Conservation (phyloP, 2,888 invertebrate genomes). For the Rutpela maculata region DNA sequence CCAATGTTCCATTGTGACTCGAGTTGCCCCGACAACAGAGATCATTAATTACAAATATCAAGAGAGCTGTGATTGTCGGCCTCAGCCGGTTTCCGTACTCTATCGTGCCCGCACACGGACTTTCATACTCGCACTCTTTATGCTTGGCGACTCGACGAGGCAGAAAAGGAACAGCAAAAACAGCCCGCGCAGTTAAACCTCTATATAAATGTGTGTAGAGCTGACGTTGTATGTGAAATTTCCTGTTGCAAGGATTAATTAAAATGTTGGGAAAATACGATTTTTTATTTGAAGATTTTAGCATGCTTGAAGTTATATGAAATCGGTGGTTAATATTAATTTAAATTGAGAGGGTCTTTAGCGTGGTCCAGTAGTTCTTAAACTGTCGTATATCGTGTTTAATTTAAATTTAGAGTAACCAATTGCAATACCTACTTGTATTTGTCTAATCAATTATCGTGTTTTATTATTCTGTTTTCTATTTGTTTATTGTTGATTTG, state of each 20-base stretch:
- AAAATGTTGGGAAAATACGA: slow-evolving; percentile 16
- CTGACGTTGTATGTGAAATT: slow-evolving; percentile 13
- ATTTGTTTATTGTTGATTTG: no score
- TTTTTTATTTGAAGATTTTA: slow-evolving; percentile 30
- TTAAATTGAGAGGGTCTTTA: background rate
- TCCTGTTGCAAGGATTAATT: slow-evolving; percentile 34
- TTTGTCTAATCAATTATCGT: no score
- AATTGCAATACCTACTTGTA: no score
- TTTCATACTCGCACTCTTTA: slow-evolving; percentile 32
- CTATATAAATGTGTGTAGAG: slow-evolving; percentile 31
- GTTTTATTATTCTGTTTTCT: no score
- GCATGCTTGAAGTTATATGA: background rate
- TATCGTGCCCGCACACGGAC: slow-evolving; percentile 19
- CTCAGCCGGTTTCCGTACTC: slow-evolving; percentile 38
- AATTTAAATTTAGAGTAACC: no score
- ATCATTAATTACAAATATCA: slow-evolving; percentile 50
- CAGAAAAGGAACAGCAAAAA: slow-evolving; percentile 44
- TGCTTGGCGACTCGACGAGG: slow-evolving; percentile 21
- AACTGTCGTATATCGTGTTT: no score
- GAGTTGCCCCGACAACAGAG: slow-evolving; percentile 44
- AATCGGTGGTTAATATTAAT: slow-evolving; percentile 4
- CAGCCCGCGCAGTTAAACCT: slow-evolving; percentile 23
- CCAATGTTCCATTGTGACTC: slow-evolving; percentile 44
- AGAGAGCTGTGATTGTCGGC: slow-evolving; percentile 49
- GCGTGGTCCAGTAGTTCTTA: no score